These are phyloP conservation scores for Thymelicus acteon DNA, from an alignment of 2,888 invertebrate genomes.

Conservation along the genomic window DNA sequence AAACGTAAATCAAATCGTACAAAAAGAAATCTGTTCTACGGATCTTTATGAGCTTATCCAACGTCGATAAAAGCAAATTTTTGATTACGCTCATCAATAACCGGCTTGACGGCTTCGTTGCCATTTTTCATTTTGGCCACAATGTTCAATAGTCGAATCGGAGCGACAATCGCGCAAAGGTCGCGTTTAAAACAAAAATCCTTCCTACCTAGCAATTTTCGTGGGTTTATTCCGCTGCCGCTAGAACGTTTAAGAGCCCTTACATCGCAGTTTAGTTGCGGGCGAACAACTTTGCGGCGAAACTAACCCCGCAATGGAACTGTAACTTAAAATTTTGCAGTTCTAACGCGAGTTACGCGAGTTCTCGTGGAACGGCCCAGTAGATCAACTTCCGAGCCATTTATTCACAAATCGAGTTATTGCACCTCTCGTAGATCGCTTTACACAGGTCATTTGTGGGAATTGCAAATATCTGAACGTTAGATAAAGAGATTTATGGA, in stretches of 20 bases:
- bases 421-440: constrained; percentile 77
- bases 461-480: constrained; percentile 65
- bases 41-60: constrained; percentile 58
- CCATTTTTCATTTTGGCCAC: constrained; percentile 74
- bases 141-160: constrained; percentile 65
- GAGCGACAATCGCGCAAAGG: constrained; percentile 65
- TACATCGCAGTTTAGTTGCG: constrained; percentile 38
- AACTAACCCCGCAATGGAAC: constrained; percentile 66
- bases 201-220: constrained; percentile 53
- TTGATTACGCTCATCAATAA: constrained; percentile 75
- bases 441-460: constrained; percentile 77
- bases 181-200: constrained; percentile 69
- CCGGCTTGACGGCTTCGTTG: constrained; percentile 76
- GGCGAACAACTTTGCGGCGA: constrained; percentile 22
- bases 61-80: constrained; percentile 72
- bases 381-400: constrained; percentile 81
- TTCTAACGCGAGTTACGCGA: constrained; percentile 57
- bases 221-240: constrained; percentile 14
- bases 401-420: constrained; percentile 82
- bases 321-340: constrained; percentile 59
- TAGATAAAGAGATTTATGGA: constrained; percentile 52
- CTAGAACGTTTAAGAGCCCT: constrained; percentile 22
- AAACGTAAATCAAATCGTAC: constrained; percentile 27
- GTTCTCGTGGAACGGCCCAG: constrained; percentile 55
- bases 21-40: constrained; percentile 20